These are phyloP conservation scores for Aphodius granarius DNA, from an alignment of 2,888 invertebrate genomes.

Conservation along the genomic window DNA sequence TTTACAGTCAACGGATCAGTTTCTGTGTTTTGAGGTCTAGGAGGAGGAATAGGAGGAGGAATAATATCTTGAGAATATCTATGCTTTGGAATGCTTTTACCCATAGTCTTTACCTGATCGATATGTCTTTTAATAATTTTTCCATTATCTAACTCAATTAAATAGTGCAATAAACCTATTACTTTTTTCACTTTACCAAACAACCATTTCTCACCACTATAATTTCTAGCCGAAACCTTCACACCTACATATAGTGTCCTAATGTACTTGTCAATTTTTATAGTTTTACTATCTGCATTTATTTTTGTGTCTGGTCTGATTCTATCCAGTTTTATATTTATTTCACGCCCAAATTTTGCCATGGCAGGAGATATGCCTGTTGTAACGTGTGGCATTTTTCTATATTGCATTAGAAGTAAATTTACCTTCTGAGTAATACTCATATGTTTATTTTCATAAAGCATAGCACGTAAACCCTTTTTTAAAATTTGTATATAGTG, in stretches of 20 bases:
- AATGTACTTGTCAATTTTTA: neutral
- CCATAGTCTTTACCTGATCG: neutral
- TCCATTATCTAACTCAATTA: neutral
- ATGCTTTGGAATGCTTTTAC: neutral
- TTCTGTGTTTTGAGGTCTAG: no score
- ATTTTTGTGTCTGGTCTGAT: no score
- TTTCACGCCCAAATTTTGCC: conserved; percentile 22
- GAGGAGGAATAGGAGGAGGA: no score
- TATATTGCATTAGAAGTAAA: conserved; percentile 27
- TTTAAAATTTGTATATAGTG: conserved; percentile 33
- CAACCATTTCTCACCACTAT: neutral
- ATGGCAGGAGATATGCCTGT: conserved; percentile 23
- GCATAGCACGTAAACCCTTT: conserved; percentile 16
- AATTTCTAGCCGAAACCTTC: neutral
- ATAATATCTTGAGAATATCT: no score
- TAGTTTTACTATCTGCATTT: no score
- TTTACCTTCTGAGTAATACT: conserved; percentile 18
- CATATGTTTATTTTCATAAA: conserved; percentile 10
- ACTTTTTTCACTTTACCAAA: neutral
- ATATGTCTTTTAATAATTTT: neutral
- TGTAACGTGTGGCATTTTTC: conserved; percentile 24
- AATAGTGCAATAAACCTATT: neutral
- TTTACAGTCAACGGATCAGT: no score
- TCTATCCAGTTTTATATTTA: neutral
- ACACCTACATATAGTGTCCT: neutral